Evolutionary conservation across 2,113 vertebrate species (phyloP), one percentile per base, ranked within the genome.

Genomic region (Equus przewalskii): DNA sequence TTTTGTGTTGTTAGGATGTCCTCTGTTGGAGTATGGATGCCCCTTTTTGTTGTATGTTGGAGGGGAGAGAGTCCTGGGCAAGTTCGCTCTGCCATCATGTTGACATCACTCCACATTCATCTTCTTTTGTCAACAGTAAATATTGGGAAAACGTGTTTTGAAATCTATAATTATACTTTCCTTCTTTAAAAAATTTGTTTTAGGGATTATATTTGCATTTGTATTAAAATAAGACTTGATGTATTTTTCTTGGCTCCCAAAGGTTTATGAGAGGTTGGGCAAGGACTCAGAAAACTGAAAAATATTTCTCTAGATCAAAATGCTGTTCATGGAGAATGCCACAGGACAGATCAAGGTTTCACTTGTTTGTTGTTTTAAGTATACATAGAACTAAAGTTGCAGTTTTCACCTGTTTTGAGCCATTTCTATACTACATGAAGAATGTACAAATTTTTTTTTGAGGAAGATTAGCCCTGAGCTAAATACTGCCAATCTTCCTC

Each of bases 261-360:
- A 92, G n/a, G 13, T 88, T 95, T 76, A 54, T 62, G 30, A 92
- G 30, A 6, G 16, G 3, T 56, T 83, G 13, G 51, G 16, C 16
- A 76, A 88, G 18, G 26, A 94, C 69, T 88, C 11, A 91, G 33
- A 82, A 91, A 94, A 78, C 33, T 80, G n/a, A 69, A 56, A 88
- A 70, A 69, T 62, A 69, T 87, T 69, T 81, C 64, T 85, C 69
- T n/a, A 33, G 24, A 67, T 92, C 84, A 72, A 81, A 69, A 89
- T n/a, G n/a, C 54, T 89, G 21, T 46, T 95, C 78, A 72, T 49
- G 19, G 28, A 84, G 54, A 86, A 49, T 65, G 15, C 4, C 64
- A 83, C 26, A 62, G 64, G n/a, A 79, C 54, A 75, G 64, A 88
- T 36, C 28, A 92, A 88, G 19, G 3, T 80, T 89, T 89, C 36